Base-by-base conservation (phyloP, 23 tunicate genomes). In the Trididemnum clinides region DNA sequence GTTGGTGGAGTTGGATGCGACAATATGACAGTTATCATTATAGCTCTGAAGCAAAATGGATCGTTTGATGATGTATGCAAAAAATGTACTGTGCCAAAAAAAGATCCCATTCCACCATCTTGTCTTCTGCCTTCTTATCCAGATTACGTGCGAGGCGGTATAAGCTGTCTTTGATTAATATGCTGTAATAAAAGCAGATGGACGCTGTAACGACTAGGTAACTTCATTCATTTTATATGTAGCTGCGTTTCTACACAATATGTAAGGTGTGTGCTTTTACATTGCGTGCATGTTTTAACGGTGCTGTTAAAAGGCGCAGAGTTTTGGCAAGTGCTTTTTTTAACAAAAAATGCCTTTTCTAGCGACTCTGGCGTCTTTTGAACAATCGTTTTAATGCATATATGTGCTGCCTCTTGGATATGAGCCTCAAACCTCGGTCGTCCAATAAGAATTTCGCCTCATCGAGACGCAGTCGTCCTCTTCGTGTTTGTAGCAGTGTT, bases 1-100 rank as follows among this genome's bases (percentile, higher is more conserved):
- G 87, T 77, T 6, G 90, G 88, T 19, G 93, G 95, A 21, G 87
- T 88, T 0, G 99, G 99, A 0, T 91, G 95, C 62, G 99, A 96
- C 76, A 96, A 96, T 73, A 91, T 96, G 93, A 96, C 96, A 21
- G 99, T 91, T 19, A 74, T 91, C 27, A 88, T 96, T 21, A 70
- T 88, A 64, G 98, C 89, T 18, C 64, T 94, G 26, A 94, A 94
- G 51, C 84, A 89, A 34, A 77, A 78, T 57, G 92, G 92, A 33
- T 92, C 97, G 22, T 92, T 92, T 49, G 97, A 92, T 7, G 90
- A 88, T 77, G 71, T 90, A 21, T 89, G 94, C 70, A 58, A 85
- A 49, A 94, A 89, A 59, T 94, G 98, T 58, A 54, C 88, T 27
- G 58, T 75, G 31, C 88, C 98, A 23, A 89, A 87, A 38, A 71